A percentile compares a stretch with the other conserved stretches of the same genome.
Conservation (phyloP, 2,113 vertebrate species). For the Hippocampus mohnikei region DNA sequence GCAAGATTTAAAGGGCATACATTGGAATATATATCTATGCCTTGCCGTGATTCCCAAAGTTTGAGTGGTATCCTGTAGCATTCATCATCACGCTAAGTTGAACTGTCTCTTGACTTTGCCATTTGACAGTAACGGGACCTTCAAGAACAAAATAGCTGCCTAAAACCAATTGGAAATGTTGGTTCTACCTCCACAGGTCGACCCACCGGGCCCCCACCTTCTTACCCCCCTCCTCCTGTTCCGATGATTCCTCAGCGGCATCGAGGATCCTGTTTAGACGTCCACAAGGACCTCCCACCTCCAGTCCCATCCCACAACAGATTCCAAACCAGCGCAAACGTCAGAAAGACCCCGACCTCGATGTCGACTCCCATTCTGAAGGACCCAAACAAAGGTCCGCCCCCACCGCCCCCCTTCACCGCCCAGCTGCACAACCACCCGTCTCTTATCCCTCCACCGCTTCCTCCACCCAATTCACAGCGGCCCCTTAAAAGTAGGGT, state of each 20-base stretch:
- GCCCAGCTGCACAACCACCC: slow-evolving; percentile 29
- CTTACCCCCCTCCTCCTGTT: slow-evolving; percentile 86
- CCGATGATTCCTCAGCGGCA: slow-evolving; percentile 54
- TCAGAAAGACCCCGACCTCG: slow-evolving; percentile 50
- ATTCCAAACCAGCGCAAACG: slow-evolving; percentile 45
- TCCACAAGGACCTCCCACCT: slow-evolving; percentile 55
- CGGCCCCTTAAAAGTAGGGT: neutral
- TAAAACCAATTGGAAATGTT: neutral
- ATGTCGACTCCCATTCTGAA: slow-evolving; percentile 17
- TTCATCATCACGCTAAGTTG: neutral
- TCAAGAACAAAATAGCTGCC: neutral
- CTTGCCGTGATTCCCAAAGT: neutral
- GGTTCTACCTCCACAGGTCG: slow-evolving; percentile 44
- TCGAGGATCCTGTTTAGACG: slow-evolving; percentile 26
- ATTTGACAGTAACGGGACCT: neutral
- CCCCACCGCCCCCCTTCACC: slow-evolving; percentile 44
- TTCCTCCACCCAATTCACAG: slow-evolving; percentile 26
- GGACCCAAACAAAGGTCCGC: slow-evolving; percentile 42
- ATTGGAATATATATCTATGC: neutral
- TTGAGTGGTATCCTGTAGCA: neutral
- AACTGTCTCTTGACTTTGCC: neutral
- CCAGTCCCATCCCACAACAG: slow-evolving; percentile 62
- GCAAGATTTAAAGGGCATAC: neutral
- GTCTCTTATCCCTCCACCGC: slow-evolving; percentile 2
- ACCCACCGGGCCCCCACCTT: slow-evolving; percentile 73